Conservation (phyloP, 2,113 vertebrate species). For the Acrocephalus arundinaceus region DNA sequence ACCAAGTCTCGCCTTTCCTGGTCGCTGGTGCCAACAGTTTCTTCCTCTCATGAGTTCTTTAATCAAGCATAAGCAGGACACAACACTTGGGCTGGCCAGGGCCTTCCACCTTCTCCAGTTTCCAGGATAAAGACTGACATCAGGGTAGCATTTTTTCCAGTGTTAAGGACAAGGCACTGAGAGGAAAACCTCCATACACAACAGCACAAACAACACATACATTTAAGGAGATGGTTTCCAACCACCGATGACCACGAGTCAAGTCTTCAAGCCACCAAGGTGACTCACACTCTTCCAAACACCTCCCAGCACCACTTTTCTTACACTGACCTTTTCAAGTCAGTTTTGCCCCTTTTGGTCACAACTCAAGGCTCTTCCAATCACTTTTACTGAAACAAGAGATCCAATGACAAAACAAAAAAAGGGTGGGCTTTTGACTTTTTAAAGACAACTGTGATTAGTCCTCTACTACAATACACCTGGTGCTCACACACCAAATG, state of each 20-base stretch:
- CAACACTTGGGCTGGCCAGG: neutral
- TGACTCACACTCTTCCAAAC: neutral
- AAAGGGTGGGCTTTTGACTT: neutral
- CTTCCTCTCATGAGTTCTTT: neutral
- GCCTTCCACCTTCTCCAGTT: neutral
- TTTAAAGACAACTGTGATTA: neutral
- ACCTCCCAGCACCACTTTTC: neutral
- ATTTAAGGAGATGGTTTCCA: neutral
- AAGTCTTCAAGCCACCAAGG: neutral
- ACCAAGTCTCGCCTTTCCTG: neutral
- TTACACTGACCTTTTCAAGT: neutral
- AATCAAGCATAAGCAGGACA: rapidly evolving
- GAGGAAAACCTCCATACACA: neutral
- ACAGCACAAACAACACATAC: rapidly evolving
- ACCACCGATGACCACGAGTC: rapidly evolving
- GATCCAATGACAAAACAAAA: neutral
- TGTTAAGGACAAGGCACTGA: neutral
- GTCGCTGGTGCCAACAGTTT: neutral
- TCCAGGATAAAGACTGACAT: neutral
- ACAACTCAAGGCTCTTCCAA: neutral
- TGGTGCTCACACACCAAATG: neutral
- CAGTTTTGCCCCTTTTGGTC: neutral
- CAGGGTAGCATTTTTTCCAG: neutral
- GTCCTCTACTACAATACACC: neutral
- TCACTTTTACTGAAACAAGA: neutral